Percentiles rank a stretch among this genome's conserved stretches.
phyloP scores from a whole-genome alignment of 92 coral and sea anemone genomes.

The Epizoanthus illoricatus region DNA sequence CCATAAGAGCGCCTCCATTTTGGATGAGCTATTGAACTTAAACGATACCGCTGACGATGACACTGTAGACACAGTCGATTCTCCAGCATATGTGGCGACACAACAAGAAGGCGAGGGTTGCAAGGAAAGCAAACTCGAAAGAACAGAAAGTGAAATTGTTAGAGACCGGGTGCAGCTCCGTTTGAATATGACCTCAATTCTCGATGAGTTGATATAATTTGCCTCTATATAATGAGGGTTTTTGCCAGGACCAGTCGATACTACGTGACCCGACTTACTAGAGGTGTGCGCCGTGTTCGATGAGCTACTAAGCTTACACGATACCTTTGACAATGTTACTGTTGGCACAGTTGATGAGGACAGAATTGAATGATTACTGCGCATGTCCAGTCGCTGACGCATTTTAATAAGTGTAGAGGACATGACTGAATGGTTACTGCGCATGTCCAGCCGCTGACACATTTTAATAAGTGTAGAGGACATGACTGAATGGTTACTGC shows the following conservation, averaged over 20 bases:
- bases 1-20: background rate
- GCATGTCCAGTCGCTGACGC: too few species aligned
- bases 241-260: background rate
- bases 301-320: background rate
- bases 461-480: too few species aligned
- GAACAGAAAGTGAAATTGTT: background rate
- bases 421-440: too few species aligned
- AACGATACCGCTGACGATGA: background rate
- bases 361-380: too few species aligned
- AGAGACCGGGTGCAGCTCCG: constrained; percentile 21
- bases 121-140: background rate
- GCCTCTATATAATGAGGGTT: background rate
- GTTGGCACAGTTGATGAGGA: background rate
- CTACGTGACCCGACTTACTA: background rate
- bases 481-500: too few species aligned
- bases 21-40: constrained; percentile 20
- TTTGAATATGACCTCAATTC: constrained; percentile 28
- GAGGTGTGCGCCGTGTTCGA: background rate
- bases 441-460: too few species aligned
- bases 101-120: background rate
- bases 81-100: background rate
- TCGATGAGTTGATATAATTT: constrained; percentile 19
- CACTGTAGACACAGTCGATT: background rate
- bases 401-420: background rate
- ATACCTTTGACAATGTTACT: background rate